These are phyloP conservation scores for Zonitis immaculata DNA, from an alignment of 2,888 invertebrate genomes.

Conservation along the genomic window DNA sequence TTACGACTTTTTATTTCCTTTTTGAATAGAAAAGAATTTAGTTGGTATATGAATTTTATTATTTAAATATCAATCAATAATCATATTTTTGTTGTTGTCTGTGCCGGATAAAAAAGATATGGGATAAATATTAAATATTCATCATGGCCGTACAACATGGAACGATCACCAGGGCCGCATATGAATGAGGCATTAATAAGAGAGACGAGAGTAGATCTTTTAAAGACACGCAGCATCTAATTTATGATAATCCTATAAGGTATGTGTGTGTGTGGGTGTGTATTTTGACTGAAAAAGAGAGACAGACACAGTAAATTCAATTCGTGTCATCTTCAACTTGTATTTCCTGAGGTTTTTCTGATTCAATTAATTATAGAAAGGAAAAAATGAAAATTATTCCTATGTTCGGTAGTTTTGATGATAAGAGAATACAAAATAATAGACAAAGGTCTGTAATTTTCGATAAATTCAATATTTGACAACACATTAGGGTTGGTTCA, in stretches of 20 bases:
- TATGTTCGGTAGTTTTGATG: too few species aligned
- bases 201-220: conserved; percentile 27
- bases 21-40: background rate
- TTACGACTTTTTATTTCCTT: conserved; percentile 25
- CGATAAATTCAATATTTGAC: too few species aligned
- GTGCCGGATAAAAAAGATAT: conserved; percentile 18
- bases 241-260: conserved; percentile 44
- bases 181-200: conserved; percentile 45
- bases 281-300: conserved; percentile 40
- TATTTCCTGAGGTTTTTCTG: conserved; percentile 19
- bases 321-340: conserved; percentile 26
- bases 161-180: conserved; percentile 40
- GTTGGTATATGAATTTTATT: too few species aligned
- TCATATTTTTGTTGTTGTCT: background rate
- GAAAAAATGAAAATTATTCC: too few species aligned
- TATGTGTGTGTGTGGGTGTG: too few species aligned
- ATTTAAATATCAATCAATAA: too few species aligned
- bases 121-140: conserved; percentile 43
- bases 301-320: conserved; percentile 35
- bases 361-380: too few species aligned
- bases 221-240: conserved; percentile 34
- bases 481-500: too few species aligned
- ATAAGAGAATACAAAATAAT: too few species aligned
- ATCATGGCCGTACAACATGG: conserved; percentile 39
- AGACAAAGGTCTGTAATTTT: too few species aligned